Conservation (phyloP, 2,113 vertebrate genomes). For the Symphodus melops region DNA sequence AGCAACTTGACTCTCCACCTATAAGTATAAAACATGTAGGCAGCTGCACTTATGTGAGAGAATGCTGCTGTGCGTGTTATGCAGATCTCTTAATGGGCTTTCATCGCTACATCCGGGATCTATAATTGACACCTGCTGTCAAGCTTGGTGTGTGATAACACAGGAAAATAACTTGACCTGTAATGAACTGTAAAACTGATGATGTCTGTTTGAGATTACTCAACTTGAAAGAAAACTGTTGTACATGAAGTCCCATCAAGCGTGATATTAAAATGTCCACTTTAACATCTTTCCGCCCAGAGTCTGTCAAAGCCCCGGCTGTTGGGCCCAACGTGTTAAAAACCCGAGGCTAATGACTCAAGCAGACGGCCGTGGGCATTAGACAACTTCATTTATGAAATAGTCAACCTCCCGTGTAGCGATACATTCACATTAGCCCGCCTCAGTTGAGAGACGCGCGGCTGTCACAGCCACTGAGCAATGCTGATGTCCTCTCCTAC, state of each 20-base stretch:
- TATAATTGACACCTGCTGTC: conserved; percentile 73
- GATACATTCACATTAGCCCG: conserved; percentile 79
- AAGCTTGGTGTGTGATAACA: conserved; percentile 57
- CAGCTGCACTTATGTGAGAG: background rate
- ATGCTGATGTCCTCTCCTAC: conserved; percentile 76
- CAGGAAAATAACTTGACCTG: conserved; percentile 69
- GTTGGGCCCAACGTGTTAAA: conserved; percentile 61
- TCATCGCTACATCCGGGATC: conserved; percentile 48
- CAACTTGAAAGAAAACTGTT: conserved; percentile 79
- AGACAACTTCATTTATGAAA: conserved; percentile 83
- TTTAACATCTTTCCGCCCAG: conserved; percentile 68
- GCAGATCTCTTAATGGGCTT: conserved; percentile 59
- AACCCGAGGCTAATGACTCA: conserved; percentile 80
- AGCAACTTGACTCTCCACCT: conserved; percentile 18
- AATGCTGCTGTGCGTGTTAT: conserved; percentile 41
- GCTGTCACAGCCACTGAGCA: conserved; percentile 79
- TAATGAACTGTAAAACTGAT: conserved; percentile 77
- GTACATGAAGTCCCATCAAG: conserved; percentile 73
- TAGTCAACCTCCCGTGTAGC: conserved; percentile 80
- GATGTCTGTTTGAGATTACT: conserved; percentile 69
- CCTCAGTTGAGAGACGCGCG: conserved; percentile 72
- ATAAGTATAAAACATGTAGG: conserved; percentile 26
- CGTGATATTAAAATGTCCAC: conserved; percentile 81
- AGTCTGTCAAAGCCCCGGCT: conserved; percentile 50
- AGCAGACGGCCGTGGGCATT: conserved; percentile 74